Conservation (phyloP, 2,888 invertebrate genomes). For the Athrips mouffetella region DNA sequence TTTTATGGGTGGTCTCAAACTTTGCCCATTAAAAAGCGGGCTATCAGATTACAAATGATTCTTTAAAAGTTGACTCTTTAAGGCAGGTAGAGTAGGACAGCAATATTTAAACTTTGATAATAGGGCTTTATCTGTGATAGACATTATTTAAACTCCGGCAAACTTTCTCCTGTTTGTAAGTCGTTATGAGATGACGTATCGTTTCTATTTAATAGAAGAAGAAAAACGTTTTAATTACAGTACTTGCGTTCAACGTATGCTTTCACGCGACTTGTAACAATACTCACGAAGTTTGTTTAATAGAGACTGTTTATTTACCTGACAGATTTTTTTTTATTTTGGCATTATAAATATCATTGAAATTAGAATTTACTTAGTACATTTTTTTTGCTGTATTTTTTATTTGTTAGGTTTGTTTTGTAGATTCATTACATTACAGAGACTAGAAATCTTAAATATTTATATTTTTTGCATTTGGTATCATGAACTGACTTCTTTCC, state of each 20-base stretch:
- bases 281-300: no score
- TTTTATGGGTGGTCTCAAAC: background rate
- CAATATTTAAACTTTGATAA: constrained; percentile 2
- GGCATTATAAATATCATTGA: no score
- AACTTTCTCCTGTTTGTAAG: constrained; percentile 46
- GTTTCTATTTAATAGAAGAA: constrained; percentile 53
- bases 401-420: no score
- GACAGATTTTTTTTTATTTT: no score
- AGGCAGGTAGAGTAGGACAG: background rate
- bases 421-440: no score
- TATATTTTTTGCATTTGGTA: no score
- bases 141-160: constrained; percentile 22
- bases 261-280: constrained; percentile 45
- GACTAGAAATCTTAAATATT: no score
- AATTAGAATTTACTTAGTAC: no score
- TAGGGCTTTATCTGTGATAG: background rate
- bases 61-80: constrained; percentile 4
- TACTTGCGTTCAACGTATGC: constrained; percentile 35
- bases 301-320: no score
- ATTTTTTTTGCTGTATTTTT: no score
- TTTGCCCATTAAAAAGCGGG: constrained; percentile 4
- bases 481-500: no score
- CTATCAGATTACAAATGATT: constrained; percentile 8
- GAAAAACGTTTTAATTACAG: constrained; percentile 33
- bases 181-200: constrained; percentile 35